Conservation (phyloP, 1,140 invertebrate species). For the Hylaeus volcanicus region DNA sequence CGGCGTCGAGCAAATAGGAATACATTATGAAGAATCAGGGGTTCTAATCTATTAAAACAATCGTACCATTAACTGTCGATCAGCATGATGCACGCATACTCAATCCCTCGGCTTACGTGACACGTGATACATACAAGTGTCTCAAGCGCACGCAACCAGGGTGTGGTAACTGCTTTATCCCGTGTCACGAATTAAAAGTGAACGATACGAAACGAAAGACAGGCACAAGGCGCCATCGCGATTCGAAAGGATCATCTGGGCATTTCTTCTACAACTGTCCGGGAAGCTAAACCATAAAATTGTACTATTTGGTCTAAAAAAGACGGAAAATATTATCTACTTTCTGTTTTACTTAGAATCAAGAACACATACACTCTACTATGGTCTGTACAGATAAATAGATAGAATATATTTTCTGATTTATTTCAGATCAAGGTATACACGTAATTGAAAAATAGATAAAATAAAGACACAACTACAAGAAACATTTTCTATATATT, state of each 20-base stretch:
- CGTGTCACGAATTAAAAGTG: slow-evolving; percentile 62
- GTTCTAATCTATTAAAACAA: slow-evolving; percentile 23
- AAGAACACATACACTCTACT: too few species aligned
- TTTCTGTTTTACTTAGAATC: too few species aligned
- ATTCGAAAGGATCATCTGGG: not conserved
- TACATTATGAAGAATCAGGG: not conserved
- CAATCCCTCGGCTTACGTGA: slow-evolving; percentile 56
- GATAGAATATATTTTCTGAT: too few species aligned
- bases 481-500: too few species aligned
- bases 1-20: not conserved
- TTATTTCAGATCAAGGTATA: too few species aligned
- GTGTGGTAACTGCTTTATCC: slow-evolving; percentile 65
- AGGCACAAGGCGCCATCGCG: not conserved
- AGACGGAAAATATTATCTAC: too few species aligned
- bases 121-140: slow-evolving; percentile 64
- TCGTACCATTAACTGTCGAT: slow-evolving; percentile 17
- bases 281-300: too few species aligned
- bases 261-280: not conserved
- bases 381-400: too few species aligned
- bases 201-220: slow-evolving; percentile 8
- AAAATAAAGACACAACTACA: too few species aligned
- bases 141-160: slow-evolving; percentile 58
- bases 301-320: too few species aligned
- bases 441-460: too few species aligned
- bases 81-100: slow-evolving; percentile 50